These are phyloP conservation scores for Parauchenoglanis punctatus DNA, from an alignment of 2,797 vertebrate species.

Conservation along the genomic window DNA sequence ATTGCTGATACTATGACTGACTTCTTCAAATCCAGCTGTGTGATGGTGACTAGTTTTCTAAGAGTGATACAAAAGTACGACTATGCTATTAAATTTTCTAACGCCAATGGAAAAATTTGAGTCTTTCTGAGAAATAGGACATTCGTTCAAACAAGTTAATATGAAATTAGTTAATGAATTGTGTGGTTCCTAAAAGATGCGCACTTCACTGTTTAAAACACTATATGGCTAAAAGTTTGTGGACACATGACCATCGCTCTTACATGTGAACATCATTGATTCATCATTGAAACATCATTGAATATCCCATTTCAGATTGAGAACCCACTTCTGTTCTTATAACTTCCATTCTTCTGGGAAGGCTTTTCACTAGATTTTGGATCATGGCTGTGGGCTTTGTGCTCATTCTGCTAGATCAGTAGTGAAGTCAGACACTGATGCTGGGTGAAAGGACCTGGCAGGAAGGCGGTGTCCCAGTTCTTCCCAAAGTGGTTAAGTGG, in stretches of 20 bases:
- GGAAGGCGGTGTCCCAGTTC: not conserved
- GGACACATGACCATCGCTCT: not conserved
- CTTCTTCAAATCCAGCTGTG: not conserved
- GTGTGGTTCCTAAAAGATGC: not conserved
- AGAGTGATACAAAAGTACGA: not conserved
- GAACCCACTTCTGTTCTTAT: not conserved
- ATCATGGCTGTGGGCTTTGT: not conserved
- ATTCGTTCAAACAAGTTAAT: too few species aligned
- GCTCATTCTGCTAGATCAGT: not conserved
- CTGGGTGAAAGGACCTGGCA: not conserved
- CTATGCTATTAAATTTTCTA: not conserved
- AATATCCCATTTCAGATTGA: not conserved
- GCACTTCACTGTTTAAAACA: too few species aligned
- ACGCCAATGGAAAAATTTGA: too few species aligned
- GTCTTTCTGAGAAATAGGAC: too few species aligned
- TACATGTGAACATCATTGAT: not conserved
- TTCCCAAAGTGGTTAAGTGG: too few species aligned
- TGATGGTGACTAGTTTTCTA: not conserved
- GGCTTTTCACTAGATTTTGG: not conserved
- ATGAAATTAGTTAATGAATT: too few species aligned
- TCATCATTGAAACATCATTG: not conserved
- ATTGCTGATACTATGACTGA: not conserved
- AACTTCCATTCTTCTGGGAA: not conserved
- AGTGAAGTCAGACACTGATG: not conserved
- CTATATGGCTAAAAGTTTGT: not conserved